Conservation (phyloP, 2,888 invertebrate species). For the Ecliptopera silaceata region DNA sequence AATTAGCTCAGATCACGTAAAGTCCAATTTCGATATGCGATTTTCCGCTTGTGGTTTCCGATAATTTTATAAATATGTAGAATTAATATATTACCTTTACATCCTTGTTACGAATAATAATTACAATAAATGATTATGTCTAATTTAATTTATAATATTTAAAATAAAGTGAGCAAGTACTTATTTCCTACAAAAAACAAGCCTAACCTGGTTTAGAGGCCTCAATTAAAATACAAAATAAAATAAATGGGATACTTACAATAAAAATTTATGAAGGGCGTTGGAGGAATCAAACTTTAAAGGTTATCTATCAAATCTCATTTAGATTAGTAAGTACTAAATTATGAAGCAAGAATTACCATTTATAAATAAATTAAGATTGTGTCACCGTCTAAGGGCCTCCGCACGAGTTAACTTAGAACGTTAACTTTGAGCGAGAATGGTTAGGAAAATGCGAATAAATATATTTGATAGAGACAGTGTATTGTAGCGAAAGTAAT, state of each 20-base stretch:
- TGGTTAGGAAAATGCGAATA: no score
- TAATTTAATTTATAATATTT: no score
- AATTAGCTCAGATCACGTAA: not conserved
- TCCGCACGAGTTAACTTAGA: no score
- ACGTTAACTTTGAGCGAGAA: no score
- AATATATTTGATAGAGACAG: no score
- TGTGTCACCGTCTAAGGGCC: no score
- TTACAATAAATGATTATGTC: no score
- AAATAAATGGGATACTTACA: not conserved
- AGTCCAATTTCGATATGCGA: not conserved
- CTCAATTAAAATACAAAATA: not conserved
- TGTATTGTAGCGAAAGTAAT: no score
- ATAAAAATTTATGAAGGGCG: not conserved
- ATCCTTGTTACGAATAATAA: no score
- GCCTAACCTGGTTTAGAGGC: not conserved
- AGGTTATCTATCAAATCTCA: conserved; percentile 5
- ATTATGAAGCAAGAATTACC: conserved; percentile 3
- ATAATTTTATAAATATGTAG: not conserved
- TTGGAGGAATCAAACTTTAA: not conserved
- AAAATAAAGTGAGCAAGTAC: no score
- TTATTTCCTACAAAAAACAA: not conserved
- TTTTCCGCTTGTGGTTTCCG: not conserved
- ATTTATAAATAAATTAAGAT: not conserved
- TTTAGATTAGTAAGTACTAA: not conserved
- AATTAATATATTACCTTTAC: not conserved